Conservation (phyloP, 1,140 invertebrate species). For the Pseudobourletiella spinata region DNA sequence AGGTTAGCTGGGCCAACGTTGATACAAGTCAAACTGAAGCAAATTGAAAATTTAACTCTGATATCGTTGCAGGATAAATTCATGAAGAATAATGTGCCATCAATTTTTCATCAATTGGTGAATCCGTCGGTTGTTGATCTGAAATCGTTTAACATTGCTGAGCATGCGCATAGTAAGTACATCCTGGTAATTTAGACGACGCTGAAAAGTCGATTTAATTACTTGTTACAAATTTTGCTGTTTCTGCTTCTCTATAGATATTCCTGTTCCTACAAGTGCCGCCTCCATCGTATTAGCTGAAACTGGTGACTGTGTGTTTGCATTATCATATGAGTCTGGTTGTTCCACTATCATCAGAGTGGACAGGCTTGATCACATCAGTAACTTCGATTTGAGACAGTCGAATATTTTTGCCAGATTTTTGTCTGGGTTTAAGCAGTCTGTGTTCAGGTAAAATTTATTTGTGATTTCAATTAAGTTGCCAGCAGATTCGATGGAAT, state of each 20-base stretch:
- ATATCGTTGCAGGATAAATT: slow-evolving; percentile 21
- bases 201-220: not conserved
- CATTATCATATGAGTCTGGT: slow-evolving; percentile 30
- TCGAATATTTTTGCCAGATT: slow-evolving; percentile 26
- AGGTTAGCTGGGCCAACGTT: slow-evolving; percentile 6
- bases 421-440: slow-evolving; percentile 14
- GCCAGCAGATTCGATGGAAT: not conserved
- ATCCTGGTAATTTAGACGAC: not conserved
- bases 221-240: too few relatives aligned
- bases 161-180: slow-evolving; percentile 30
- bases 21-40: too few relatives aligned
- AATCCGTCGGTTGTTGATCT: slow-evolving; percentile 24
- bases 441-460: slow-evolving; percentile 20
- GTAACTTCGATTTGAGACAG: slow-evolving; percentile 29
- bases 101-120: slow-evolving; percentile 29
- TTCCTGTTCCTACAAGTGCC: slow-evolving; percentile 30
- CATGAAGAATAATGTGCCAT: slow-evolving; percentile 24
- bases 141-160: slow-evolving; percentile 22
- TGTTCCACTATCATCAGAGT: slow-evolving; percentile 21
- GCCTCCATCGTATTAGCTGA: slow-evolving; percentile 13
- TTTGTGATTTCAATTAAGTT: not conserved
- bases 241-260: slow-evolving; percentile 19
- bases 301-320: slow-evolving; percentile 26
- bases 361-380: slow-evolving; percentile 24
- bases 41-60: too few relatives aligned